These are phyloP conservation scores for Machimus rusticus DNA, from an alignment of 2,888 invertebrate genomes.

Conservation along the genomic window DNA sequence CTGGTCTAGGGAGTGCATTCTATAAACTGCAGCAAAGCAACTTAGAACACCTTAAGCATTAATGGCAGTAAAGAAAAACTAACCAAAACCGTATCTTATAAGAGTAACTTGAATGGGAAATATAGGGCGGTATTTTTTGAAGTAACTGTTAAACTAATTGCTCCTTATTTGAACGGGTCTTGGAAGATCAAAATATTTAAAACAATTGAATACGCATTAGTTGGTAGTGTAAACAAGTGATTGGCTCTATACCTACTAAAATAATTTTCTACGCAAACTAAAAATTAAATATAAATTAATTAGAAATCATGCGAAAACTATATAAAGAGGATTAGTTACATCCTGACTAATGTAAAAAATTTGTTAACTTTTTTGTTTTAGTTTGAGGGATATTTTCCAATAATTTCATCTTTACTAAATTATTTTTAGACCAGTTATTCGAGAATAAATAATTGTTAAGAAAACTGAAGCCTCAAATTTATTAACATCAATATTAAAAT, in stretches of 20 bases:
- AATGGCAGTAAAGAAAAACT: slow-evolving; percentile 49
- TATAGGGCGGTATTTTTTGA: neutral
- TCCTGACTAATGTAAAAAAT: neutral
- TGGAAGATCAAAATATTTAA: neutral
- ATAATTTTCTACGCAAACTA: neutral
- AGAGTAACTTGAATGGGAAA: neutral
- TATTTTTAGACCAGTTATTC: neutral
- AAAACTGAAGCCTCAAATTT: neutral
- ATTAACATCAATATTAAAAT: neutral
- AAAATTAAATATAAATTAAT: neutral
- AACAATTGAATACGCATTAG: neutral
- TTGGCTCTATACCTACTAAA: neutral
- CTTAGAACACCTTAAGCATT: slow-evolving; percentile 50
- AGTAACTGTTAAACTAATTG: neutral
- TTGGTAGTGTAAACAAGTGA: neutral
- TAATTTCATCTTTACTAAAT: neutral
- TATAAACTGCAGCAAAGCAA: slow-evolving; percentile 56
- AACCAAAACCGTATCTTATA: neutral
- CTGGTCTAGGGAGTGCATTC: slow-evolving; percentile 63
- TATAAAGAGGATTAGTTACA: neutral
- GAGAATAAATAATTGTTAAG: slow-evolving; percentile 19
- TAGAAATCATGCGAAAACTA: neutral
- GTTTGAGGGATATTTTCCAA: neutral
- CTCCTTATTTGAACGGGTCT: neutral
- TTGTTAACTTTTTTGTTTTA: neutral